Evolutionary conservation across 1,140 invertebrate genomes (phyloP), one percentile per base, ranked within the genome.

Genomic region (Marisa cornuarietis): DNA sequence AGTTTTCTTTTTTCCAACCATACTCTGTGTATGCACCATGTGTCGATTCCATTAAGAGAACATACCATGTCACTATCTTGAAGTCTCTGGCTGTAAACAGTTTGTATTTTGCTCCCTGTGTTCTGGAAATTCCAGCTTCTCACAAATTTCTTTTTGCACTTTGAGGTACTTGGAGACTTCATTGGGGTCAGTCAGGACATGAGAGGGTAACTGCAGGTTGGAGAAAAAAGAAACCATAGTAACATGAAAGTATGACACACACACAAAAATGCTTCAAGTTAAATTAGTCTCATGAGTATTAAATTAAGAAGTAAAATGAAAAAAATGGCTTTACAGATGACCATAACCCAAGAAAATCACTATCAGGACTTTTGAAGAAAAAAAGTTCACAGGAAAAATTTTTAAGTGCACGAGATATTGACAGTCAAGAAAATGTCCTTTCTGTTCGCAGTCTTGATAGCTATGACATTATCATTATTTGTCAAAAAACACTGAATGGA

Each of bases 141-240:
- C 87, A 85, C 84, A 86, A n/a, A 80, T 74, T 86, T 89, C 87
- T 63, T 80, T 77, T 49, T 82, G 83, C 10, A 87, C 66, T 51
- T 85, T 84, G 58, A 92, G 82, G 68, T 88, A 82, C 31, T 86
- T 83, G 26, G 83, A 83, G 11, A 92, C 81, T 79, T 88, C 88
- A 82, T 90, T 89, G 20, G 90, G 89, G 79, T 91, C 87, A 65
- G 86, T 89, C 26, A 80, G 20, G 88, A 82, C 14, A 88, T 54
- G 42, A 51, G 65, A 22, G 10, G 76, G 83, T 51, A 85, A 86
- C 88, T 88, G 81, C 61, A 14, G 54, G 16, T 58, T 58, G 0
- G 16, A 66, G 75, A 62, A n/a, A 7, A 52, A n/a, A 71, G 58
- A 52, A 63, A 0, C 63, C n/a, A 26, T 7, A 31, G 8, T 71